Evolutionary conservation across 1,140 invertebrate genomes (phyloP).

Genomic region (Drosophila orosa): DNA sequence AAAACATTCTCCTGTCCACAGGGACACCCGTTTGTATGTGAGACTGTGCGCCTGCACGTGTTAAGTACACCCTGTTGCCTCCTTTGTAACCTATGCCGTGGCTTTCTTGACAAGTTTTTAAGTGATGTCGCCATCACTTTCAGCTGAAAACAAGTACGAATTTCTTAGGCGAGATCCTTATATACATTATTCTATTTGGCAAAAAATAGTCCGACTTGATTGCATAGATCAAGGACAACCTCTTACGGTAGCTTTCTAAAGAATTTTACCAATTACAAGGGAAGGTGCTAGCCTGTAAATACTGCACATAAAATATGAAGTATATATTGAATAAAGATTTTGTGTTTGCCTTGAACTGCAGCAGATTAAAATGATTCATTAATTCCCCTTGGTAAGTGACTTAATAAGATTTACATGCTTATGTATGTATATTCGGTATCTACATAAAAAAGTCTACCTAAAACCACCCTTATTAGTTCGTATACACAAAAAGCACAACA

Average conservation of each 20-base stretch:
- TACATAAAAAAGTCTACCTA: too few species aligned
- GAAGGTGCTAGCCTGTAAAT: not conserved
- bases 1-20: constrained; percentile 21
- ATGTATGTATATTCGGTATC: too few species aligned
- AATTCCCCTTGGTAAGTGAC: too few species aligned
- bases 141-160: not conserved
- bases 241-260: not conserved
- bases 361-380: too few species aligned
- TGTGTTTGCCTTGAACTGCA: too few species aligned
- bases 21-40: constrained; percentile 40
- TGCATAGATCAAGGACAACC: not conserved
- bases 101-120: constrained; percentile 11
- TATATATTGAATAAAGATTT: too few species aligned
- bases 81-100: constrained; percentile 24
- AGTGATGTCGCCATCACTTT: constrained; percentile 12
- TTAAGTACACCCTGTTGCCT: not conserved
- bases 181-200: not conserved
- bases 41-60: constrained; percentile 34
- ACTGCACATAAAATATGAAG: too few species aligned
- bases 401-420: too few species aligned
- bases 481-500: too few species aligned
- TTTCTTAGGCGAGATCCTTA: not conserved
- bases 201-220: not conserved
- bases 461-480: too few species aligned
- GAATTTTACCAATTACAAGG: not conserved